Evolutionary conservation across 2,888 invertebrate species (phyloP), one percentile per base, ranked within the genome.

Genomic region (Syrista parreyssii): DNA sequence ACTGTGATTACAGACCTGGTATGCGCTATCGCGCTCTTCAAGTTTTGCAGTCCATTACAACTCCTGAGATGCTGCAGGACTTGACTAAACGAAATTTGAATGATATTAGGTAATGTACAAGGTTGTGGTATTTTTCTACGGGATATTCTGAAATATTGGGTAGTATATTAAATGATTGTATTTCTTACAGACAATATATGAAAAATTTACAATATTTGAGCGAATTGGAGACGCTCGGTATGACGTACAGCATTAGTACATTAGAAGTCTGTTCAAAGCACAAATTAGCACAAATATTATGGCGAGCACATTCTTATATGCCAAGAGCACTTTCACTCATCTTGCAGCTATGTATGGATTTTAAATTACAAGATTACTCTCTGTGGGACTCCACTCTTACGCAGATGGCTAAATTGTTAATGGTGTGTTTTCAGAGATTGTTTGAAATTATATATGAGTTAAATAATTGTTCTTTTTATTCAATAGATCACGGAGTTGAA

Each of bases 151-250:
- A 2, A 9, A 23, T 9, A 9, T 35, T 68, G 34, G 12, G 12
- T 36, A 36, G 4, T 32, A 31, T 32, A 23, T 71, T 12, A 32
- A 31, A 55, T 40, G 30, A 78, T 32, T 33, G n/a, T 15, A 15
- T n/a, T 33, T 15, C n/a, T 30, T 34, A 73, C 82, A 92, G 91
- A 74, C 81, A 86, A 55, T 85, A 89, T 68, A 87, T 90, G 84
- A 88, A 88, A 79, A 83, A 86, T 55, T 82, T 92, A 77, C 85
- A 87, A 76, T 91, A 91, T 78, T 79, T 91, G 31, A 85, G 86
- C 35, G 90, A 89, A 83, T 79, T 92, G 55, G 91, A 92, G 82
- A 86, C 83, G 40, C 83, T 91, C 32, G 91, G 91, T 36, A 81
- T 91, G 68, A 83, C 83, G 33, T 91, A 90, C 78, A 89, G 84